Evolutionary conservation across 2,797 vertebrate species (phyloP), one percentile per base, ranked within the genome.

Genomic region (Echiichthys vipera): DNA sequence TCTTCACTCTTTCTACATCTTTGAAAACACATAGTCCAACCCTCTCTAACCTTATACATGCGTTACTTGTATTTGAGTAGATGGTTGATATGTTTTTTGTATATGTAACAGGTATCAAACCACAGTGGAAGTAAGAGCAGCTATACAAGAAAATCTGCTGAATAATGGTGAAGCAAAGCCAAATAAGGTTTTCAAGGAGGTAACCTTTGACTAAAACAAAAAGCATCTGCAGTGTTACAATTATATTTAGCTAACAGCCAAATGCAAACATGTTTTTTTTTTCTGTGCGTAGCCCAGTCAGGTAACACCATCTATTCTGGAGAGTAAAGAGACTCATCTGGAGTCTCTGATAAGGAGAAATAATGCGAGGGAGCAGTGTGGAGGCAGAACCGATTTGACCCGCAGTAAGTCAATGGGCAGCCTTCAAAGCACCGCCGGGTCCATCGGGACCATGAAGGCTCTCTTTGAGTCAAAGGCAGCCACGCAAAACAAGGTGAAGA

Each of bases 321-420:
- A 85, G 43, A 69, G 7, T 22, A 65, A 65, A 54, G 65, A 83
- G 0, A 49, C 27, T 57, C 45, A 45, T 24, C 57, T 45, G 50
- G 80, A 88, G 18, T 7, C 63, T 49, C 77, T 55, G 61, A 69
- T 84, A 36, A 79, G 5, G 63, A 87, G 68, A 65, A 81, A 82
- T 5, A 47, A 89, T 0, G 64, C 62, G 17, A 81, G 59, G 58
- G 84, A 89, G 29, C n/a, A 5, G n/a, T 34, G 56, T 24, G 59
- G 1, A 66, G 24, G 37, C 39, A 69, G 57, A 43, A 36, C 58
- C 67, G 74, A 3, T 71, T 65, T 95, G 51, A 79, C 67, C 22
- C 93, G 92, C 62, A 94, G 93, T 58, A 91, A 79, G 81, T 95
- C 94, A 5, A 61, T 90, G 85, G 88, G 89, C 18, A 86, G 80